phyloP scores from a whole-genome alignment of 2,797 vertebrate genomes.

The Microctenopoma stevenorrisi region DNA sequence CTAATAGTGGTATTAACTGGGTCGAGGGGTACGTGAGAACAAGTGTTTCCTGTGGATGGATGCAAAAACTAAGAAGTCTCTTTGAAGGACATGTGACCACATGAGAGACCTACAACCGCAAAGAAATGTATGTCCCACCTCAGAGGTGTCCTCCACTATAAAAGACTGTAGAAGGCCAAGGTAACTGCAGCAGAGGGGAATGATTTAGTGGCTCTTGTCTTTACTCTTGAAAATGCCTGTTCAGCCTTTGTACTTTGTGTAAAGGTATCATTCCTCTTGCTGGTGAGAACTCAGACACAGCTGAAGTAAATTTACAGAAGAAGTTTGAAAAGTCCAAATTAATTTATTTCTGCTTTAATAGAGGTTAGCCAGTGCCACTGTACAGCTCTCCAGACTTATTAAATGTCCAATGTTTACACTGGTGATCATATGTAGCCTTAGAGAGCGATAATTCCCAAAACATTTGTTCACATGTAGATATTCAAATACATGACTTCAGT shows the following conservation, averaged over 20 bases:
- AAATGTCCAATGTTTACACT: not conserved
- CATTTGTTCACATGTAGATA: not conserved
- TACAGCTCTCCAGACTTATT: no score
- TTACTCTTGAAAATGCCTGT: conserved; percentile 1
- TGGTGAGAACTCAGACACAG: not conserved
- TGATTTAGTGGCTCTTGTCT: not conserved
- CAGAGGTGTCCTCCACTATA: conserved; percentile 9
- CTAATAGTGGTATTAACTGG: not conserved
- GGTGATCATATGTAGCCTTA: not conserved
- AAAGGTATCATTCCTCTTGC: not conserved
- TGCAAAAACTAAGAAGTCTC: conserved; percentile 2
- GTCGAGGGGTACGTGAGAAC: not conserved
- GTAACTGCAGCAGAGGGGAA: not conserved
- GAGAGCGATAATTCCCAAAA: not conserved
- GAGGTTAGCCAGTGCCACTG: not conserved
- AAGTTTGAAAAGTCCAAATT: not conserved
- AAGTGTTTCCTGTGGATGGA: not conserved
- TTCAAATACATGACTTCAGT: not conserved
- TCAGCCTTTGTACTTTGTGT: not conserved
- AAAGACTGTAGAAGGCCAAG: conserved; percentile 1
- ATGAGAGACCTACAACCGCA: not conserved
- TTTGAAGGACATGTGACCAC: conserved; percentile 7
- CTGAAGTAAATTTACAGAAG: not conserved
- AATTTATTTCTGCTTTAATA: not conserved
- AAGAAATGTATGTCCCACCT: conserved; percentile 11